Conservation (phyloP, 2,113 vertebrate species). For the Rhabdornis inornatus region DNA sequence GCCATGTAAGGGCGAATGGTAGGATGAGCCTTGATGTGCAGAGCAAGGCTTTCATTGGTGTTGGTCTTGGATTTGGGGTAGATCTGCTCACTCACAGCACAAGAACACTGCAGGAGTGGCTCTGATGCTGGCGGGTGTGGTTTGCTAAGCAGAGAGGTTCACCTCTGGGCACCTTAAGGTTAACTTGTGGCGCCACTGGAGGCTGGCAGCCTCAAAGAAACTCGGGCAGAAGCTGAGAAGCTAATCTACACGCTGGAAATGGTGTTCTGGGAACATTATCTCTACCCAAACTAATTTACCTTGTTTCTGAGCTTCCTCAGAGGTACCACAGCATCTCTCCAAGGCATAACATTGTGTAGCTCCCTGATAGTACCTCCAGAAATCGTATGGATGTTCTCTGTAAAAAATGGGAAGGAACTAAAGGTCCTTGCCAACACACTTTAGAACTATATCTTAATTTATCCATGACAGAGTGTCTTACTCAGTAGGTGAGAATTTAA, state of each 20-base stretch:
- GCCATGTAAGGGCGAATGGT: neutral
- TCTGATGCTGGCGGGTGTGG: neutral
- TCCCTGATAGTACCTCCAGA: neutral
- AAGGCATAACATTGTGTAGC: neutral
- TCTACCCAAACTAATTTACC: neutral
- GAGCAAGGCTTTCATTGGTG: neutral
- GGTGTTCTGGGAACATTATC: neutral
- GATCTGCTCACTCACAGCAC: neutral
- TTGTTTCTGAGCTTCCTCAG: neutral
- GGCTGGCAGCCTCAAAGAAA: neutral
- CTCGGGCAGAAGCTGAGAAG: neutral
- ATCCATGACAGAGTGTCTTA: slow-evolving; percentile 49
- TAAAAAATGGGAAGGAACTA: slow-evolving; percentile 39
- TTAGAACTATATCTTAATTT: slow-evolving; percentile 58
- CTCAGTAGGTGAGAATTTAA: slow-evolving; percentile 58
- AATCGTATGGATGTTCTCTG: neutral
- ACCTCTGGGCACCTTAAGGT: neutral
- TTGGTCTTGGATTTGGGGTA: neutral
- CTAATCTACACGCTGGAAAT: neutral
- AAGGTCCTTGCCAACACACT: slow-evolving; percentile 43
- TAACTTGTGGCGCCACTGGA: neutral
- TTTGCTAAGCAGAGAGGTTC: neutral
- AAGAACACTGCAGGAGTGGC: neutral
- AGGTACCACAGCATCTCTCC: neutral
- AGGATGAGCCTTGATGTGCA: neutral